phyloP scores from a whole-genome alignment of 2,888 invertebrate genomes.

The Allacma fusca region DNA sequence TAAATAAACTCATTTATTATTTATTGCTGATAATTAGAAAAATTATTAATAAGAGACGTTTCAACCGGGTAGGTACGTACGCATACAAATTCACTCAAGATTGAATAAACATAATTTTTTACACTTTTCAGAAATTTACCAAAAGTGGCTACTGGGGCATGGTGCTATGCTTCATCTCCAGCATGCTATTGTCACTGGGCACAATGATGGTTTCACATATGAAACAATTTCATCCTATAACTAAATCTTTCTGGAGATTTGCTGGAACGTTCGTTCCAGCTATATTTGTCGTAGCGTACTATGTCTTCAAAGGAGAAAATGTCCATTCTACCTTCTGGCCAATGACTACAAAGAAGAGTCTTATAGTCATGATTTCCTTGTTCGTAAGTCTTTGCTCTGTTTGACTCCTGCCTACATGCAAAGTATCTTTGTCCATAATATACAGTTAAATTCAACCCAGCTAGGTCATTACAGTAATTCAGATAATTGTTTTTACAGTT shows the following conservation, averaged over 20 bases:
- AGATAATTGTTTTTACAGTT: constrained; percentile 42
- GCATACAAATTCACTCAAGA: too few relatives aligned
- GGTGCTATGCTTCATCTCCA: constrained; percentile 57
- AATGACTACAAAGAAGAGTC: constrained; percentile 45
- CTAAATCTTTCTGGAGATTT: constrained; percentile 50
- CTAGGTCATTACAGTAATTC: not conserved
- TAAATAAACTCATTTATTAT: too few relatives aligned
- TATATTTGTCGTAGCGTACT: constrained; percentile 54
- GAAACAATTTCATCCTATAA: constrained; percentile 57
- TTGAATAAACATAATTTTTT: too few relatives aligned
- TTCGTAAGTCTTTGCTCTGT: constrained; percentile 48
- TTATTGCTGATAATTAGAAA: too few relatives aligned
- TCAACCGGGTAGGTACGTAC: too few relatives aligned
- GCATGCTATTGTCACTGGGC: constrained; percentile 53
- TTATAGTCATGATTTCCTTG: constrained; percentile 52
- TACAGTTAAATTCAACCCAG: too few relatives aligned
- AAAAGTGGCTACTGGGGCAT: constrained; percentile 50
- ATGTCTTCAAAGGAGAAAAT: constrained; percentile 49
- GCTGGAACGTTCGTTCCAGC: constrained; percentile 56
- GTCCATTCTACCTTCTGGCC: constrained; percentile 56
- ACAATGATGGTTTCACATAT: constrained; percentile 57
- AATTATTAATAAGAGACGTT: too few relatives aligned
- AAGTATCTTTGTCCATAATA: too few relatives aligned
- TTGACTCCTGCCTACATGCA: too few relatives aligned
- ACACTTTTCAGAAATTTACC: constrained; percentile 29